phyloP scores from a whole-genome alignment of 2,797 vertebrate species.

The Labroides dimidiatus region DNA sequence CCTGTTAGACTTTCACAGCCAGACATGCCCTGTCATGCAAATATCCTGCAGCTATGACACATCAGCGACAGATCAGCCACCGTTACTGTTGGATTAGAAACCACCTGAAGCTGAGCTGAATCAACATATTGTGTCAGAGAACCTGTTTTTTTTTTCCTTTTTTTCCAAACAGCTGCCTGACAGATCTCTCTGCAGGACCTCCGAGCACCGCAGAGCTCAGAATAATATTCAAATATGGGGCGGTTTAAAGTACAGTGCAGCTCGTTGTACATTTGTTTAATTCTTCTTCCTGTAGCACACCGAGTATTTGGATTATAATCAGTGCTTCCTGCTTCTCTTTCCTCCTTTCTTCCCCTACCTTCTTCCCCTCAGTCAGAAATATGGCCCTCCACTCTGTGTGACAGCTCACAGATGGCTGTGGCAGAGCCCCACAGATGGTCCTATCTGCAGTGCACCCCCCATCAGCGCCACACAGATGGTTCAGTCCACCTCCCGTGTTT shows the following conservation, averaged over 20 bases:
- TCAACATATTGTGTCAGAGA: slow-evolving; percentile 11
- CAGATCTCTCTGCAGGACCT: slow-evolving; percentile 27
- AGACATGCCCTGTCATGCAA: slow-evolving; percentile 41
- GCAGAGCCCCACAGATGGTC: slow-evolving; percentile 78
- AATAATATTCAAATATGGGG: background rate
- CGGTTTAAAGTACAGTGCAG: background rate
- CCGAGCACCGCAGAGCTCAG: background rate
- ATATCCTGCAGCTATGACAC: slow-evolving; percentile 56
- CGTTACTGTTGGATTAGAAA: slow-evolving; percentile 19
- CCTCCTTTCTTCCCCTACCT: slow-evolving; percentile 40
- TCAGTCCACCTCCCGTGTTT: slow-evolving; percentile 73
- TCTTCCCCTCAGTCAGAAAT: slow-evolving; percentile 63
- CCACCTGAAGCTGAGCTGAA: background rate
- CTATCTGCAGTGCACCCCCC: slow-evolving; percentile 55
- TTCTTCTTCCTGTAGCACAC: background rate
- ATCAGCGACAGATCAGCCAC: slow-evolving; percentile 32
- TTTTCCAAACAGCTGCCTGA: slow-evolving; percentile 27
- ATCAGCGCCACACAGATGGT: slow-evolving; percentile 76
- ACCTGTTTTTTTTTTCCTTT: slow-evolving; percentile 33
- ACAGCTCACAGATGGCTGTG: slow-evolving; percentile 81
- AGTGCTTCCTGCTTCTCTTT: slow-evolving; percentile 13
- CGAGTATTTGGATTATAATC: slow-evolving; percentile 1
- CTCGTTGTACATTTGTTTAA: background rate
- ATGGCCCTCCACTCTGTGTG: slow-evolving; percentile 68
- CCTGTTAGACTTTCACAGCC: slow-evolving; percentile 17